These are phyloP conservation scores for Ictidomys tridecemlineatus DNA, from an alignment of 2,113 vertebrate genomes.

Conservation along the genomic window DNA sequence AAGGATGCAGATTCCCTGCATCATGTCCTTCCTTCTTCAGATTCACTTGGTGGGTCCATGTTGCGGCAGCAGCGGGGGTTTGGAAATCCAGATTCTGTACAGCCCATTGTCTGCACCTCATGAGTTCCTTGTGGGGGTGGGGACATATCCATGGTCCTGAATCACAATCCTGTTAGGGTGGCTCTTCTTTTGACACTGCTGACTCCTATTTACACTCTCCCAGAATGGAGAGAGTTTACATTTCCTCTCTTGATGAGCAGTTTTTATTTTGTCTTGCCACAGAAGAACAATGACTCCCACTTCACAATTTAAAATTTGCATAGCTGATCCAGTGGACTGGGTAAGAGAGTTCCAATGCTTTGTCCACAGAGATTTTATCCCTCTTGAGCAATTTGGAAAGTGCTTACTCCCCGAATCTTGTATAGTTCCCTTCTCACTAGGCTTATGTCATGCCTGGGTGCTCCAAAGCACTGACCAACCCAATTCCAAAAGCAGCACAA, in stretches of 20 bases:
- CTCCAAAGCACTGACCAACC: background rate
- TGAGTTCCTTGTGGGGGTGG: background rate
- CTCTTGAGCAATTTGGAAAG: background rate
- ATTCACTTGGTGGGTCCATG: background rate
- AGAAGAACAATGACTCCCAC: background rate
- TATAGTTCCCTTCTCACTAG: background rate
- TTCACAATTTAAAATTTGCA: background rate
- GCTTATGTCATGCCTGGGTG: background rate
- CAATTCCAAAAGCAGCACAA: background rate
- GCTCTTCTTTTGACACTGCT: background rate
- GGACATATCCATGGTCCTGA: slow-evolving; percentile 66
- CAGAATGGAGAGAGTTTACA: background rate
- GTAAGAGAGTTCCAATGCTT: background rate
- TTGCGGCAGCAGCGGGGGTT: background rate
- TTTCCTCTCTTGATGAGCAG: background rate
- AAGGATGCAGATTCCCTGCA: background rate
- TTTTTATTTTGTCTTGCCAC: background rate
- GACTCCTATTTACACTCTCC: background rate
- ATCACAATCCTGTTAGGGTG: background rate
- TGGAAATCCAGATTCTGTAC: background rate
- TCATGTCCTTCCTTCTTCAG: background rate
- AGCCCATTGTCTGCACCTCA: background rate
- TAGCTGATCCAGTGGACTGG: background rate
- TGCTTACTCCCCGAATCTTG: background rate
- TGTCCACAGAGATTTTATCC: background rate